These are phyloP conservation scores for Asobara japonica DNA, from an alignment of 1,140 invertebrate species.

Conservation along the genomic window DNA sequence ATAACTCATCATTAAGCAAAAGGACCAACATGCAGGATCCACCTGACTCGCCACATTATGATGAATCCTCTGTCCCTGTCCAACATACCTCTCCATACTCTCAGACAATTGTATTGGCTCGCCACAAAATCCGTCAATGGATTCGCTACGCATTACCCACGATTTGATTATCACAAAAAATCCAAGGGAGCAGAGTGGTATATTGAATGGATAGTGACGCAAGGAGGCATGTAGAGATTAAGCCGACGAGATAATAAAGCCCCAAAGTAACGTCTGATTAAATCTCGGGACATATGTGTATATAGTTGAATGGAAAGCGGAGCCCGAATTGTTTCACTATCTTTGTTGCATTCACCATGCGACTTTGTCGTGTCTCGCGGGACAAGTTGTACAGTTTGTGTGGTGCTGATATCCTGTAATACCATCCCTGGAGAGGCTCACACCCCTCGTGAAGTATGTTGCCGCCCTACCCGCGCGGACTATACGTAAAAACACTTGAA, in stretches of 20 bases:
- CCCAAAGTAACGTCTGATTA: constrained; percentile 64
- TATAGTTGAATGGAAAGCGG: constrained; percentile 55
- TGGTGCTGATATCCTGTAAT: constrained; percentile 65
- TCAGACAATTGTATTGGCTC: too few species aligned
- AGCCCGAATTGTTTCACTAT: constrained; percentile 10
- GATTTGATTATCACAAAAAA: constrained; percentile 57
- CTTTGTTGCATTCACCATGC: constrained; percentile 11
- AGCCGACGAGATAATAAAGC: constrained; percentile 52
- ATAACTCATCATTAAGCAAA: too few species aligned
- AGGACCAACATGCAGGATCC: too few species aligned
- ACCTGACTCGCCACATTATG: too few species aligned
- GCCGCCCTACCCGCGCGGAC: constrained; percentile 11
- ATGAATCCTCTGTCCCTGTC: too few species aligned
- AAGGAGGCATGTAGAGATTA: constrained; percentile 18
- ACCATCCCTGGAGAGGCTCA: constrained; percentile 53
- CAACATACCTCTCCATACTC: too few species aligned
- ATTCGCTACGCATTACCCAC: constrained; percentile 56
- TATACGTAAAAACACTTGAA: constrained; percentile 61
- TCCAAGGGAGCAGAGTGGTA: neutral
- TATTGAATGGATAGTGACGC: neutral
- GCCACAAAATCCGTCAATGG: constrained; percentile 49
- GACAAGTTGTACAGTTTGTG: constrained; percentile 59
- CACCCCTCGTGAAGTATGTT: constrained; percentile 33
- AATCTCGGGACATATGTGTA: constrained; percentile 66
- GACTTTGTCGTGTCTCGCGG: constrained; percentile 28